Conservation (phyloP, 1,140 invertebrate genomes). For the Drosophila funebris region DNA sequence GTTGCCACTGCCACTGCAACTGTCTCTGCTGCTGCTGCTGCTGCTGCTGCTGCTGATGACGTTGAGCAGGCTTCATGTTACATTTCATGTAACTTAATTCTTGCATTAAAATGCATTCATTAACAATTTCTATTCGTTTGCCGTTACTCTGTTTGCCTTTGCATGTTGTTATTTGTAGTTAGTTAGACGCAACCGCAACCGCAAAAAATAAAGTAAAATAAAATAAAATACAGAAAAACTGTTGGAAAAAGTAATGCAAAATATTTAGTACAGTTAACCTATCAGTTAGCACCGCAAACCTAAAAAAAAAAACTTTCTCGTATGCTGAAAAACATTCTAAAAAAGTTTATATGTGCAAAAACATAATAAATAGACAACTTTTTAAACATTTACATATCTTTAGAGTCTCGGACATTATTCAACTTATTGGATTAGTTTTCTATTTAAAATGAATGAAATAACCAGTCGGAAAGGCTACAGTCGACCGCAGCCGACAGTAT, state of each 20-base stretch:
- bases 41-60: conserved; percentile 33
- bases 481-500: too few species aligned
- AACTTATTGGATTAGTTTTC: not conserved
- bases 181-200: conserved; percentile 42
- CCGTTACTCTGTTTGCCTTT: conserved; percentile 5
- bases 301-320: conserved; percentile 59
- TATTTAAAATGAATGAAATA: too few species aligned
- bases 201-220: conserved; percentile 40
- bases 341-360: conserved; percentile 2
- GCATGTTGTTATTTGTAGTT: conserved; percentile 11
- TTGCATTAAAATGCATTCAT: conserved; percentile 80
- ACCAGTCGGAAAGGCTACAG: too few species aligned
- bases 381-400: not conserved
- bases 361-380: conserved; percentile 7
- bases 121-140: conserved; percentile 53
- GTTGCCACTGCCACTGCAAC: not conserved
- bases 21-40: conserved; percentile 12
- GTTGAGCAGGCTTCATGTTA: conserved; percentile 55
- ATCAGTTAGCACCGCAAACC: conserved; percentile 48
- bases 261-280: conserved; percentile 67
- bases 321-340: conserved; percentile 36
- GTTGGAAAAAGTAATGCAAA: conserved; percentile 40
- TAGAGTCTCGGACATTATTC: not conserved
- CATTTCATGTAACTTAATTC: conserved; percentile 79
- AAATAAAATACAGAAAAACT: conserved; percentile 28